Evolutionary conservation across 2,888 invertebrate genomes (phyloP).

Genomic region (Operophtera brumata): DNA sequence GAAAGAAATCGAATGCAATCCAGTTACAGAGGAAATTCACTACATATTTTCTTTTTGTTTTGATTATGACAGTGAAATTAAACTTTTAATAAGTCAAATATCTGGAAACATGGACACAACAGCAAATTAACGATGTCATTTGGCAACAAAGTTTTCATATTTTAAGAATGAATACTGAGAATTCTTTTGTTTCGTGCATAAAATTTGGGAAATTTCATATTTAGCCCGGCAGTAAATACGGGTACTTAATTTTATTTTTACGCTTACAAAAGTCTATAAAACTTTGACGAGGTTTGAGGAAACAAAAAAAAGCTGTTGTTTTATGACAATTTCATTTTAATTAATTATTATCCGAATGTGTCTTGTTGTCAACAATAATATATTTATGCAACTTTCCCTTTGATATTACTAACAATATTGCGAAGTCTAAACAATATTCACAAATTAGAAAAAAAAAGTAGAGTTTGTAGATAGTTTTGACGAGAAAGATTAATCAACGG

Average conservation of each 20-base stretch:
- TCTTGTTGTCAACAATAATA: conserved; percentile 12
- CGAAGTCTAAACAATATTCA: too few species aligned
- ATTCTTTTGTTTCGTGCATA: conserved; percentile 18
- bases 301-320: conserved; percentile 30
- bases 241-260: conserved; percentile 30
- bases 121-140: not conserved
- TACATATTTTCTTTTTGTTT: not conserved
- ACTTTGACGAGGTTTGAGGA: conserved; percentile 34
- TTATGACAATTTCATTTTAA: conserved; percentile 26
- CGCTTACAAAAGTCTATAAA: conserved; percentile 41
- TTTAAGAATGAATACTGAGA: conserved; percentile 7
- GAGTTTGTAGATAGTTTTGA: too few species aligned
- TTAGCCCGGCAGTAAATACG: conserved; percentile 30
- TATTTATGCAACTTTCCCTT: not conserved
- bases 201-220: conserved; percentile 14
- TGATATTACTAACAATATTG: too few species aligned
- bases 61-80: not conserved
- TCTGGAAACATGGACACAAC: not conserved
- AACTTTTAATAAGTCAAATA: not conserved
- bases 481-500: too few species aligned
- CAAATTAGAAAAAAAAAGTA: too few species aligned
- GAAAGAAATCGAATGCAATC: too few species aligned
- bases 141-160: conserved; percentile 8
- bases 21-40: not conserved
- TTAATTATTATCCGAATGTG: conserved; percentile 7